These are phyloP conservation scores for Epinephelus cyanopodus DNA, from an alignment of 2,113 vertebrate species.

Conservation along the genomic window DNA sequence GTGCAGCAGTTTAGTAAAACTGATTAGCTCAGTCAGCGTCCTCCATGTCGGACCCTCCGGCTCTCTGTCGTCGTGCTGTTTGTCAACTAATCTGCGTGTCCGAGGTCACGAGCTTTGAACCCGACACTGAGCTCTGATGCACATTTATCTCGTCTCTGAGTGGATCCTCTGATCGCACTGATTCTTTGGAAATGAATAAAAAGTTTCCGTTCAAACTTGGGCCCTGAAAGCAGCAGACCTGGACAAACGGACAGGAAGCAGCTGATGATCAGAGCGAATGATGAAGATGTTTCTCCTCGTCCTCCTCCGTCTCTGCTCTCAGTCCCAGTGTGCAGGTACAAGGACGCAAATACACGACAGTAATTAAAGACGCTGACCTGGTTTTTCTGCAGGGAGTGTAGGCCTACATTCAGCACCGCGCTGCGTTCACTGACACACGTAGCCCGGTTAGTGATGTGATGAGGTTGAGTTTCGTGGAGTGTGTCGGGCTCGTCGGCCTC, in stretches of 20 bases:
- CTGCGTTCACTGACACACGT: conserved; percentile 42
- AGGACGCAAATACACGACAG: conserved; percentile 63
- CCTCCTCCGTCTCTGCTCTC: conserved; percentile 22
- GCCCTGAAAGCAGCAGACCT: background rate
- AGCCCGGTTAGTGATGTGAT: background rate
- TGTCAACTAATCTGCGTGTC: too few species aligned
- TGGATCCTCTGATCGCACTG: too few species aligned
- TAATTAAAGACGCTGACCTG: conserved; percentile 70
- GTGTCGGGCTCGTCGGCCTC: background rate
- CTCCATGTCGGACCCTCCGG: too few species aligned
- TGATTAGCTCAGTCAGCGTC: too few species aligned
- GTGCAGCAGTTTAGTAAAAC: too few species aligned
- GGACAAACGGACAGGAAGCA: background rate
- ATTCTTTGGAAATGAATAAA: too few species aligned
- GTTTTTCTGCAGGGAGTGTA: conserved; percentile 10
- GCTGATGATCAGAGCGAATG: background rate
- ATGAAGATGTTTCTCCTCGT: conserved; percentile 21
- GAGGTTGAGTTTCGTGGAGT: too few species aligned
- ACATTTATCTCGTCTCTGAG: too few species aligned
- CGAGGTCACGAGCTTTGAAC: too few species aligned
- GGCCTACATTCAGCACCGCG: conserved; percentile 61
- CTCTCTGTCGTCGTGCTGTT: too few species aligned
- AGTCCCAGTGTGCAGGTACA: conserved; percentile 36
- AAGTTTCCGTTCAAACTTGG: background rate
- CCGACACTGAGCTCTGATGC: too few species aligned